phyloP scores from a whole-genome alignment of 2,113 vertebrate species.

The Silurus meridionalis region DNA sequence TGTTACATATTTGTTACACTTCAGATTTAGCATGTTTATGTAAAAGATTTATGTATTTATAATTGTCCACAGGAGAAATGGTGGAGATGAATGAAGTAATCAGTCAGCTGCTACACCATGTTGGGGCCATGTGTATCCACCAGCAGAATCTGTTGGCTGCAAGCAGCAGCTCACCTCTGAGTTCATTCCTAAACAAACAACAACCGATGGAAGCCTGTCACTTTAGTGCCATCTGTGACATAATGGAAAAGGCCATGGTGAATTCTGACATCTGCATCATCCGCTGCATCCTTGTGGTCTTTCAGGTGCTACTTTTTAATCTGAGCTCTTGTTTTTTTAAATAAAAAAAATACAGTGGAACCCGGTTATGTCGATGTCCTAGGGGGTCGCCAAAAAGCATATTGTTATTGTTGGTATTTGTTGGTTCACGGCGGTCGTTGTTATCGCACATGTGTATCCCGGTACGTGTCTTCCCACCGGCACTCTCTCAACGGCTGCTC shows the following conservation, averaged over 20 bases:
- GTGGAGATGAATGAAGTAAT: slow-evolving; percentile 90
- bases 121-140: slow-evolving; percentile 98
- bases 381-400: too few species aligned
- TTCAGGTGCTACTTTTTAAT: slow-evolving; percentile 80
- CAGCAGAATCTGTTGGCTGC: slow-evolving; percentile 92
- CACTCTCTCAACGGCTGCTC: too few species aligned
- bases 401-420: too few species aligned
- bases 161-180: slow-evolving; percentile 83
- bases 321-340: neutral
- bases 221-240: slow-evolving; percentile 96
- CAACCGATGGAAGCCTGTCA: slow-evolving; percentile 94
- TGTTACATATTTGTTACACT: too few species aligned
- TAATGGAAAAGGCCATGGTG: slow-evolving; percentile 99
- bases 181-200: slow-evolving; percentile 88
- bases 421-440: too few species aligned
- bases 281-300: slow-evolving; percentile 94
- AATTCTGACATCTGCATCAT: slow-evolving; percentile 94
- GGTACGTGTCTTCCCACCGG: too few species aligned
- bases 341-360: neutral
- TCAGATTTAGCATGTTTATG: too few species aligned
- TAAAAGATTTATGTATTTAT: neutral
- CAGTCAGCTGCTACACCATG: slow-evolving; percentile 95
- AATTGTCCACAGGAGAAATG: slow-evolving; percentile 80
- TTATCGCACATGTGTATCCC: too few species aligned
- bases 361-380: too few species aligned